Base-by-base conservation (phyloP, 1,140 invertebrate species). In the Trachymyrmex septentrionalis region DNA sequence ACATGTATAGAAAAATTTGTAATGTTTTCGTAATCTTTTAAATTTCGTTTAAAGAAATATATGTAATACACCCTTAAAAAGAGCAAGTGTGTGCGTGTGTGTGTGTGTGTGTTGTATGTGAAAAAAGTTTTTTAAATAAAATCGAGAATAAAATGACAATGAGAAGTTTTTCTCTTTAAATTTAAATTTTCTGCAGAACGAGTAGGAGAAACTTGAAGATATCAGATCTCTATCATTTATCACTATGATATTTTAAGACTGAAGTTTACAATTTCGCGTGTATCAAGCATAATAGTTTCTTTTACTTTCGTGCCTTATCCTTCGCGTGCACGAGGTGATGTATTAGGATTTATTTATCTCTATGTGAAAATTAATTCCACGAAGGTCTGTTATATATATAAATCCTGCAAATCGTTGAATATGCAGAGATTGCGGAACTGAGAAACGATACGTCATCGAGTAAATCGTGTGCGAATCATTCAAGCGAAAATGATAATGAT, bases 331-430 rank as follows among this genome's bases (percentile, higher is more conserved):
- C 21, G 30, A 38, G 27, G 78, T 73, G 55, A 14, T 21, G 53
- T 73, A 38, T 30, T 44, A 34, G 21, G 19, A 73, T 75, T 84
- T 61, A 73, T 75, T 84, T 61, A 34, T 27, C 27, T 50, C 19
- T 48, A 19, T n/a, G 19, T 61, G 55, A 73, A 61, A 84, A 84
- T 84, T 84, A 84, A 84, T 84, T 84, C 69, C 80, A 84, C 55
- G 80, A 73, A 84, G 14, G 50, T 71, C 12, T 30, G 61, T n/a
- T 57, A n/a, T 27, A 38, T 12, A 21, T 24, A 73, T 7, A 44
- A 30, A 24, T 19, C 19, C 14, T 16, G 5, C 24, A 44, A 72
- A 73, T 30, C 50, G n/a, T 57, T 55, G 14, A 73, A 44, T 34
- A 30, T 71, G 2, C 53, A 73, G 19, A 73, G 14, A 72, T 16